phyloP scores from a whole-genome alignment of 2,888 invertebrate species.

The Sinelater perroti region DNA sequence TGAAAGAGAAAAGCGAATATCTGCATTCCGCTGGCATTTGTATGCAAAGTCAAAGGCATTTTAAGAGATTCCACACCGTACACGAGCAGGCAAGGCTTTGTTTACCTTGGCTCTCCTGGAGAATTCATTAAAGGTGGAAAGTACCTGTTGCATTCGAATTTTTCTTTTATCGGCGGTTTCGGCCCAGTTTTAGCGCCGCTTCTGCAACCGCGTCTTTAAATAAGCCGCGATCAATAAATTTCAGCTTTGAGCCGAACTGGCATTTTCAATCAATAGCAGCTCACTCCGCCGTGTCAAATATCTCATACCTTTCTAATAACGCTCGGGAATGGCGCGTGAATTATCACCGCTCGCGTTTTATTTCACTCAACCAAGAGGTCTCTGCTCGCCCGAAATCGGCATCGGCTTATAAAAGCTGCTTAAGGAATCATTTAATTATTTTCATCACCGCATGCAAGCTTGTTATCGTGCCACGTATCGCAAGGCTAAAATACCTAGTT shows the following conservation, averaged over 20 bases:
- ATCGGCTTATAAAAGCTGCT: neutral
- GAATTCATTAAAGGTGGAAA: slow-evolving; percentile 15
- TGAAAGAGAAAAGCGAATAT: slow-evolving; percentile 5
- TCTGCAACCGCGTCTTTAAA: slow-evolving; percentile 9
- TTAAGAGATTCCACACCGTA: neutral
- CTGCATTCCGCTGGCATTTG: slow-evolving; percentile 1
- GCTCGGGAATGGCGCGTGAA: neutral
- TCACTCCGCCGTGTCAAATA: slow-evolving; percentile 11
- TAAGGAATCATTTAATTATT: slow-evolving; percentile 1
- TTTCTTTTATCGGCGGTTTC: neutral
- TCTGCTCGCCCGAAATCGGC: neutral
- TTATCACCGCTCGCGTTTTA: neutral
- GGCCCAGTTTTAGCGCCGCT: slow-evolving; percentile 1
- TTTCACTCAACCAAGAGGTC: neutral
- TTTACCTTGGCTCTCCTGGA: neutral
- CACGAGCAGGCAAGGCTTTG: neutral
- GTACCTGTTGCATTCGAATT: slow-evolving; percentile 12
- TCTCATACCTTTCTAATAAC: slow-evolving; percentile 12
- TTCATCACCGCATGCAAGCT: neutral
- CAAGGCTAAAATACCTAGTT: too few relatives aligned
- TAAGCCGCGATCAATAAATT: slow-evolving; percentile 14
- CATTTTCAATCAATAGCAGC: slow-evolving; percentile 15
- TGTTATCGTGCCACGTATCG: neutral
- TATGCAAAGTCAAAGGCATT: neutral
- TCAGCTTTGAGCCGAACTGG: slow-evolving; percentile 5